These are phyloP conservation scores for Parauchenoglanis punctatus DNA, from an alignment of 2,797 vertebrate species.

Conservation along the genomic window DNA sequence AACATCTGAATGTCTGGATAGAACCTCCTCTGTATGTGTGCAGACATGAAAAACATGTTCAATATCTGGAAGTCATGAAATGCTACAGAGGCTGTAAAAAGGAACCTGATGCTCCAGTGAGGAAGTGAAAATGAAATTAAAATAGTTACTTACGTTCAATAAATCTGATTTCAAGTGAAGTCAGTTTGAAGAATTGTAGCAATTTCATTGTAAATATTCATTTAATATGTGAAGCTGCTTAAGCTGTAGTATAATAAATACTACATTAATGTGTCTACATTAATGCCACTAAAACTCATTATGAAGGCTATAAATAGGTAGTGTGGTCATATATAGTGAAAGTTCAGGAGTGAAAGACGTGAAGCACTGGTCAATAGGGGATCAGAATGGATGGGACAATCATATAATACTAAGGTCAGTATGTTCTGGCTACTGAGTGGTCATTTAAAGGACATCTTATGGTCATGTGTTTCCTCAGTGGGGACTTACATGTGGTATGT, in stretches of 20 bases:
- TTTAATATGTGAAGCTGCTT: background rate
- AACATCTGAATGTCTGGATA: background rate
- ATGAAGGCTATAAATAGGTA: slow-evolving; percentile 1
- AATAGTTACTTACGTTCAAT: background rate
- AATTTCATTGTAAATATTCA: background rate
- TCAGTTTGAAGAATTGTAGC: background rate
- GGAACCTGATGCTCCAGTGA: background rate
- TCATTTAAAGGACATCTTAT: slow-evolving; percentile 12
- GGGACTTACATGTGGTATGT: background rate
- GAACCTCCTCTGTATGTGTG: background rate
- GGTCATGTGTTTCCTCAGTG: background rate
- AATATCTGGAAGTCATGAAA: background rate
- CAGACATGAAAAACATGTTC: background rate
- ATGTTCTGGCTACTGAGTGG: background rate
- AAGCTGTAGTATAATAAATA: background rate
- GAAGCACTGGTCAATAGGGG: background rate
- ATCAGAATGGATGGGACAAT: background rate
- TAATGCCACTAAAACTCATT: background rate
- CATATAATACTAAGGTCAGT: background rate
- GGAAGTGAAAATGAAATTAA: background rate
- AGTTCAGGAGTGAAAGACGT: background rate
- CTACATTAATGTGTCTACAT: background rate
- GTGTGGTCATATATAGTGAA: background rate
- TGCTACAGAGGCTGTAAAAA: background rate
- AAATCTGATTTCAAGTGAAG: background rate